These are phyloP conservation scores for Conger conger DNA, from an alignment of 2,113 vertebrate genomes.

Conservation along the genomic window DNA sequence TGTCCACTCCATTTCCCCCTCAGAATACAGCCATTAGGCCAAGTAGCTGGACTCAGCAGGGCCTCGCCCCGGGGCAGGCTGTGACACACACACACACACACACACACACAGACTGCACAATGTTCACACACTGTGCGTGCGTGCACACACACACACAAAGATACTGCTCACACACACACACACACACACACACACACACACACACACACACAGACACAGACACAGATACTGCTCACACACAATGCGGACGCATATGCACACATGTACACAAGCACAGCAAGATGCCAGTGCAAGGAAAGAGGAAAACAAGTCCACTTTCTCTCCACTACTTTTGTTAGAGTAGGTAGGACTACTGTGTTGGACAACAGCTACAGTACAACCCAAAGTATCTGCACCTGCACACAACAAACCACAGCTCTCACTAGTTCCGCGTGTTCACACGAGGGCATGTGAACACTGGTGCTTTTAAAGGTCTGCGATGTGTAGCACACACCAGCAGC, in stretches of 20 bases:
- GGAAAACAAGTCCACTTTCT: too few species aligned
- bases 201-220: neutral
- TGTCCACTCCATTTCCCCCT: slow-evolving; percentile 21
- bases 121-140: too few species aligned
- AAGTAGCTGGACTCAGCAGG: slow-evolving; percentile 12
- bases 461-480: neutral
- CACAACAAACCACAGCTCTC: neutral
- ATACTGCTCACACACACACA: neutral
- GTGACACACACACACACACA: neutral
- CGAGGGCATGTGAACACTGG: neutral
- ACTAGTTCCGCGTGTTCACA: neutral
- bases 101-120: neutral
- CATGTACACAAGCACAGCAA: neutral
- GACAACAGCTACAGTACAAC: neutral
- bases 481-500: neutral
- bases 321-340: neutral
- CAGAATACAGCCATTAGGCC: neutral
- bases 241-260: neutral
- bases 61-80: neutral
- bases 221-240: neutral
- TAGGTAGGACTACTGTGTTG: neutral
- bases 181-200: neutral
- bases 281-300: neutral
- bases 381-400: neutral
- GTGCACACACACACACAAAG: neutral